A percentile compares a stretch with the other conserved stretches of the same genome.
Evolutionary conservation across 2,113 vertebrate genomes (phyloP).

Genomic region (Zosterops borbonicus): DNA sequence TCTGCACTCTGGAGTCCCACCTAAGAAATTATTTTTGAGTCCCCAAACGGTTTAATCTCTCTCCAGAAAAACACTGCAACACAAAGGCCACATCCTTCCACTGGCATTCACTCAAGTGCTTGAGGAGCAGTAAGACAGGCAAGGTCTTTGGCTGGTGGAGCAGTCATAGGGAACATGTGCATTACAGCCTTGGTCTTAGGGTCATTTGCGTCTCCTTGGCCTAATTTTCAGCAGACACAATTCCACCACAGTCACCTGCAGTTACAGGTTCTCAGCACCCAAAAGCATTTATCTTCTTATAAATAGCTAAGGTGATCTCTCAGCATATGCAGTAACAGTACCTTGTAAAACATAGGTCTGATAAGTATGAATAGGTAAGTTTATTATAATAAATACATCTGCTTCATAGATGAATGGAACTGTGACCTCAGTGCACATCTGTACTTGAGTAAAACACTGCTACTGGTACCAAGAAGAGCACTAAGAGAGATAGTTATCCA

Average conservation of each 20-base stretch:
- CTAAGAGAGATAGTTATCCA: not conserved
- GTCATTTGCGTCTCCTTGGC: not conserved
- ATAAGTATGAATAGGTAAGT: not conserved
- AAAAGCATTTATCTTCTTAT: not conserved
- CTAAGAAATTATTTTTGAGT: not conserved
- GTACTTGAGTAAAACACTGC: not conserved
- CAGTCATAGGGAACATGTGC: not conserved
- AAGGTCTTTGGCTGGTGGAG: not conserved
- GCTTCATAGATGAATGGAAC: not conserved
- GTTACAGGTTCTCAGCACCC: not conserved
- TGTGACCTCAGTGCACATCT: not conserved
- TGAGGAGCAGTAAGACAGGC: not conserved
- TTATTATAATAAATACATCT: not conserved
- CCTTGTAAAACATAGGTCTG: not conserved
- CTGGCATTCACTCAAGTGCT: not conserved
- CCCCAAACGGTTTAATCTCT: not conserved
- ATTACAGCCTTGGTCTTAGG: not conserved
- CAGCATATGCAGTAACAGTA: not conserved
- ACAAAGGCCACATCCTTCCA: not conserved
- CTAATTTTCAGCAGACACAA: not conserved
- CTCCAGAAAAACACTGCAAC: not conserved
- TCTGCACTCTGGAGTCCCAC: not conserved
- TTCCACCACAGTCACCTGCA: not conserved
- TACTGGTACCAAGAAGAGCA: not conserved
- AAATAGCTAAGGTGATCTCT: not conserved